A percentile compares a stretch with the other conserved stretches of the same genome.
phyloP scores from a whole-genome alignment of 2,888 invertebrate species.

The Villa cingulata region DNA sequence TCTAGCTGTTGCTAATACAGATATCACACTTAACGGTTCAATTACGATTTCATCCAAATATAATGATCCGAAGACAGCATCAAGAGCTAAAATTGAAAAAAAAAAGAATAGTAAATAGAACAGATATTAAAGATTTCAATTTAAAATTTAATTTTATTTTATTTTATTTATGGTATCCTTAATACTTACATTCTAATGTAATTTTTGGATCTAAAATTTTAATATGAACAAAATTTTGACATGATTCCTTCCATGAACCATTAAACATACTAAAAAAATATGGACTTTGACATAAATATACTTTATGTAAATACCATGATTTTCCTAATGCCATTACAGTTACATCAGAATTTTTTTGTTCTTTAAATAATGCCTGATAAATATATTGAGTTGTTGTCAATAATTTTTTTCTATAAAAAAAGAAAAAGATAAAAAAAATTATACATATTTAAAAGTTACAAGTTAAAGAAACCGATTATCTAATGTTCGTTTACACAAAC shows the following conservation, averaged over 20 bases:
- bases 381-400: constrained; percentile 64
- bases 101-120: constrained; percentile 8
- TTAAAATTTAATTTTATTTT: too few species aligned
- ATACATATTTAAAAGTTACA: not conserved
- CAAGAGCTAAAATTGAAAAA: constrained; percentile 41
- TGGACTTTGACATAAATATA: constrained; percentile 66
- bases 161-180: not conserved
- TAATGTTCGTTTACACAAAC: too few species aligned
- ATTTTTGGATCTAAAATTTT: constrained; percentile 59
- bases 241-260: constrained; percentile 61
- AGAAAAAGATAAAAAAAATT: constrained; percentile 10
- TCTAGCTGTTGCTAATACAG: constrained; percentile 57
- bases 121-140: too few species aligned
- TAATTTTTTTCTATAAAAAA: constrained; percentile 41
- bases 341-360: constrained; percentile 63
- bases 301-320: constrained; percentile 62
- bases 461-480: too few species aligned
- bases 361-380: constrained; percentile 59
- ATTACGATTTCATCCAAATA: constrained; percentile 61
- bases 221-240: constrained; percentile 49
- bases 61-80: constrained; percentile 58
- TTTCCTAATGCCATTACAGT: constrained; percentile 54
- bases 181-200: constrained; percentile 45
- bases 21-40: constrained; percentile 50
- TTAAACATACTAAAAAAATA: constrained; percentile 72